Evolutionary conservation across 2,113 vertebrate species (phyloP), one percentile per base, ranked within the genome.

Genomic region (Platichthys stellatus): DNA sequence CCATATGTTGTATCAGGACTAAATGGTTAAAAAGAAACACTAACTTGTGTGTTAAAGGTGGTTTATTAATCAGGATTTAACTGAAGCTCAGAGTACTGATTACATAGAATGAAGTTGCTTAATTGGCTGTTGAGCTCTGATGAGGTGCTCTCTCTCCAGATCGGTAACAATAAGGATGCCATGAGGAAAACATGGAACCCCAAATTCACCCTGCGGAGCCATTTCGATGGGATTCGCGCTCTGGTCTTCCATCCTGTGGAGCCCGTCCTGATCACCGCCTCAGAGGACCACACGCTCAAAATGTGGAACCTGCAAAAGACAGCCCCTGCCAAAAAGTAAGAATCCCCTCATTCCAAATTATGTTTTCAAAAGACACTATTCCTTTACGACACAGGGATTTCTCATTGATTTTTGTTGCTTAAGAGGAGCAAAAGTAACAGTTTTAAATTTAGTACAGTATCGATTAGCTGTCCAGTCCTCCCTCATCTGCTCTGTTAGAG

Each of bases 251-350:
- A 99, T 89, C 98, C 98, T 0, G 82, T 94, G 80, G 98, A 99
- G 91, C 97, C 98, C 18, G 97, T 99, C 66, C 94, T 99, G 90
- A 93, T 99, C 93, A 99, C 98, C 3, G 98, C 98, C 23, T 99
- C 98, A 26, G 98, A 99, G 84, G 98, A 99, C 84, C 97, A 99
- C 92, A 99, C 98, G 0, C 93, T 99, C 78, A 99, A 99, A 92
- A 97, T 99, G 97, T 99, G 98, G 98, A 99, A 99, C 93, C 95
- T 99, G 60, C 98, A 98, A 89, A 99, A 99, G 94, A 99, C 97
- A 0, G 95, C 97, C 17, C 97, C 98, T 35, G 95, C 96, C 90
- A 99, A 99, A 93, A 99, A 99, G 98, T 99, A 92, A 90, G 93
- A 80, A 31, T 1, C 1, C 23, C 58, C 45, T 17, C 28, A 31